A percentile compares a stretch with the other conserved stretches of the same genome.
phyloP scores from a whole-genome alignment of 2,888 invertebrate genomes.

The Papilio gigon region DNA sequence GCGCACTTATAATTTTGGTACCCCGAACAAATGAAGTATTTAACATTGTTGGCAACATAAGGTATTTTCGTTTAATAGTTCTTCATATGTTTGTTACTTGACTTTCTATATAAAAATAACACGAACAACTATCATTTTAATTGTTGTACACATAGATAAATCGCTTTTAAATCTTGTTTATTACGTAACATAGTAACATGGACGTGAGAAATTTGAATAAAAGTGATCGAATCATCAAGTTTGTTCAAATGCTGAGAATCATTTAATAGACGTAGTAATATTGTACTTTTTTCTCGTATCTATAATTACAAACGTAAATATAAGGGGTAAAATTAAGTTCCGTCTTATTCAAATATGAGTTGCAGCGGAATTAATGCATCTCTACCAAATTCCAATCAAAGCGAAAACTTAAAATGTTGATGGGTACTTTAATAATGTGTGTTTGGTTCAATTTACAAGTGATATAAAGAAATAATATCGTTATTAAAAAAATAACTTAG shows the following conservation, averaged over 20 bases:
- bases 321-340: constrained; percentile 3
- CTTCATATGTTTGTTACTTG: background rate
- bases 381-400: constrained; percentile 38
- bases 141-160: too few species aligned
- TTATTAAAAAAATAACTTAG: background rate
- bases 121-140: too few species aligned
- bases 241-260: too few species aligned
- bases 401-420: constrained; percentile 45
- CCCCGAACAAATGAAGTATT: constrained; percentile 16
- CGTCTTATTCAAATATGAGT: constrained; percentile 18
- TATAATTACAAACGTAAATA: background rate
- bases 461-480: background rate
- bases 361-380: constrained; percentile 14
- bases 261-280: too few species aligned
- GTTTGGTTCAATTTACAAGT: constrained; percentile 41
- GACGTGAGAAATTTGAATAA: too few species aligned
- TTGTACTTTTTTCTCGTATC: background rate
- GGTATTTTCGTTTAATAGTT: background rate
- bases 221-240: too few species aligned
- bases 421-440: constrained; percentile 39
- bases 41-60: background rate
- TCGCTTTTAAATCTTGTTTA: too few species aligned
- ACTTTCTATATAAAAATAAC: background rate
- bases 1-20: constrained; percentile 68
- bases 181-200: too few species aligned